These are phyloP conservation scores for Agrochola litura DNA, from an alignment of 2,888 invertebrate genomes.

Conservation along the genomic window DNA sequence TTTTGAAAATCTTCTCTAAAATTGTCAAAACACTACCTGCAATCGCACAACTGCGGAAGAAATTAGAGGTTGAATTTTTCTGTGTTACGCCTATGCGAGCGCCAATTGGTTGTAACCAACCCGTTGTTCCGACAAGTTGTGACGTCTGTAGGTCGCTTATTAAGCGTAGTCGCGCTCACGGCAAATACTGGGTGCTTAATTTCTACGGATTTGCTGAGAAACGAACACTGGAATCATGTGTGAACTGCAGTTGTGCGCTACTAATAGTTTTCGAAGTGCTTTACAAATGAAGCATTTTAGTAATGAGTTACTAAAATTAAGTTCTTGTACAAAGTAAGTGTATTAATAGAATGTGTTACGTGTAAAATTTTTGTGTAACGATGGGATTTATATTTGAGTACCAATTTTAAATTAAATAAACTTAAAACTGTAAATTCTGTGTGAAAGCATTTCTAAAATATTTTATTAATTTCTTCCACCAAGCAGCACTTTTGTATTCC, in stretches of 20 bases:
- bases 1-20: too few species aligned
- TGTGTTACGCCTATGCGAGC: neutral
- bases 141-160: slow-evolving; percentile 11
- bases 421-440: neutral
- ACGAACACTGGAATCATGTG: slow-evolving; percentile 69
- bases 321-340: neutral
- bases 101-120: neutral
- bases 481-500: neutral
- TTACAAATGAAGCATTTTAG: slow-evolving; percentile 15
- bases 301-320: neutral
- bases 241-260: slow-evolving; percentile 40
- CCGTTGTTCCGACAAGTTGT: neutral
- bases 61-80: neutral
- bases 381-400: neutral
- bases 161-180: slow-evolving; percentile 35
- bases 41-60: too few species aligned
- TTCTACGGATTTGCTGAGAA: slow-evolving; percentile 73
- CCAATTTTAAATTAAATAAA: neutral
- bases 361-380: neutral
- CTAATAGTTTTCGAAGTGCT: slow-evolving; percentile 23
- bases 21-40: neutral
- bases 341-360: neutral
- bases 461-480: neutral
- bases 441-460: neutral
- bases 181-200: slow-evolving; percentile 73